Evolutionary conservation across 2,888 invertebrate species (phyloP), one percentile per base, ranked within the genome.

Genomic region (Siphlonurus alternatus): DNA sequence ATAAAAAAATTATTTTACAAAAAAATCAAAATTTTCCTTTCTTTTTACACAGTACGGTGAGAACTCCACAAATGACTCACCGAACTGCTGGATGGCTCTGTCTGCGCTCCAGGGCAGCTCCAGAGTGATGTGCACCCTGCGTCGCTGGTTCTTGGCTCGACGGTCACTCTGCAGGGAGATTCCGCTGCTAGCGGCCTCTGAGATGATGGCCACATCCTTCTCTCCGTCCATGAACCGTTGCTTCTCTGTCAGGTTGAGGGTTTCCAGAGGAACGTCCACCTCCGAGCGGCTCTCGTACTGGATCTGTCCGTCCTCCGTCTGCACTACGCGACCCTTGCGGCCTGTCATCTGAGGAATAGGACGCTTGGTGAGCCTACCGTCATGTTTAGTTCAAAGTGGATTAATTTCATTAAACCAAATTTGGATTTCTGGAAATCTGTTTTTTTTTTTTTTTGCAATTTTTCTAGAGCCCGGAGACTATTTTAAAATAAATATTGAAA

Each of bases 41-140:
- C n/a, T n/a, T n/a, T n/a, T n/a, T n/a, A n/a, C n/a, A n/a, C n/a
- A n/a, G n/a, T n/a, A n/a, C n/a, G n/a, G n/a, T n/a, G n/a, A n/a
- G n/a, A n/a, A n/a, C n/a, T n/a, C n/a, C n/a, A n/a, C n/a, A n/a
- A n/a, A n/a, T n/a, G n/a, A n/a, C 79, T 76, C 66, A 80, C 94
- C 99, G 76, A 99, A 99, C 76, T 99, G 99, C 73, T 99, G 99
- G 71, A 99, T 91, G 25, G 99, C 99, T 71, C 98, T 82, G 77
- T 99, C 99, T 18, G 99, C 99, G 67, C 95, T 96, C 99, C 99
- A 99, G 0, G 99, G 99, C 71, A 99, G 76, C 75, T 99, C 99
- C 61, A 99, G 75, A 0, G 99, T 99, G 70, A 99, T 97, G 76
- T 99, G 99, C 19, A 99, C 97, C 66, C 99, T 82, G 65, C 97